Base-by-base conservation (phyloP, 2,888 invertebrate genomes). In the Scaptomyza caliginosa region DNA sequence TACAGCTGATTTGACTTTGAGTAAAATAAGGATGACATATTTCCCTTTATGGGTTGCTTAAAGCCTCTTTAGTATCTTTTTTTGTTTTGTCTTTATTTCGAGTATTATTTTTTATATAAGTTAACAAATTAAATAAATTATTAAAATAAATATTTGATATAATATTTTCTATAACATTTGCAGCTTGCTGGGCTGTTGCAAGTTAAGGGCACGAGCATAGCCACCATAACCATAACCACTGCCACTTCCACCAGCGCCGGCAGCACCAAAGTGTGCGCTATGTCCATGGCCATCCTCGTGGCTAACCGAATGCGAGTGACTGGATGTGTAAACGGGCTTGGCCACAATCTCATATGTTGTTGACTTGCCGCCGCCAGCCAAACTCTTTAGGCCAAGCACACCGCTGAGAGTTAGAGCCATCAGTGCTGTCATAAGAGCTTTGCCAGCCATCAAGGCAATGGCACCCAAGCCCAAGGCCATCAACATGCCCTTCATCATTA, bases 331-430 rank as follows among this genome's bases (percentile, higher is more conserved):
- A 0, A 96, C 92, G 0, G 96, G 96, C 77, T 96, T 96, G 38
- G 96, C 94, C 6, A 96, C 95, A 65, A 96, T 96, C 91, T 96
- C 96, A 88, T 96, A 96, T 0, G 96, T 96, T 7, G 96, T 96
- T 8, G 94, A 93, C 85, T 95, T 95, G 67, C 94, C 94, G 0
- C 95, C 95, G 3, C 94, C 93, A 1, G 95, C 93, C 16, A 96
- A 90, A 0, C 95, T 93, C 85, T 96, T 96, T 57, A 96, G 91
- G 0, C 96, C 96, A 56, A 96, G 93, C 66, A 96, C 94, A 0
- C 94, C 95, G 0, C 96, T 95, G 0, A 96, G 91, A 73, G 96
- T 93, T 0, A 96, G 92, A 0, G 96, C 96, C 93, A 96, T 95
- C 56, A 96, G 89, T 1, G 95, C 96, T 0, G 96, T 95, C 94